Evolutionary conservation across 2,888 invertebrate genomes (phyloP), one percentile per base, ranked within the genome.

Genomic region (Drosophila barbarae): DNA sequence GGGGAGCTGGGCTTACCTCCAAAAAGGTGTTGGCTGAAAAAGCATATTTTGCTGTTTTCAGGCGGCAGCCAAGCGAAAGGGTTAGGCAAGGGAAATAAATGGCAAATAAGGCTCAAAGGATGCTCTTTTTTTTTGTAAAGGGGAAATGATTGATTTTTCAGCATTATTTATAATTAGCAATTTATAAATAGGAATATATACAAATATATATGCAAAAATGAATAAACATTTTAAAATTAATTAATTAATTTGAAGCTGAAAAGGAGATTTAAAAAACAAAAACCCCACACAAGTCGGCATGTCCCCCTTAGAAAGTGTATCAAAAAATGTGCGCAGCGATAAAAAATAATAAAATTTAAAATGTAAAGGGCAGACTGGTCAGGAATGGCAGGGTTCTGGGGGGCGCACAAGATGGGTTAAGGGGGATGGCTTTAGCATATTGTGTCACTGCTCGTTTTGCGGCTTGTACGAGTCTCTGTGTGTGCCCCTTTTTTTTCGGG

Each of bases 371-470:
- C 82, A 54, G 74, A 50, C 50, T 61, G 61, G 56, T 57, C 63
- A 44, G 42, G 9, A 44, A 30, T 34, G 54, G 32, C 18, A 26
- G 55, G 32, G 15, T 23, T 18, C 21, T n/a, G 38, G 39, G 46
- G 46, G n/a, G 21, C 13, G 1, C 2, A 23, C 21, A 38, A 18
- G 35, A 32, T n/a, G 36, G 30, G 26, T 38, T 38, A n/a, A 18
- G 2, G 39, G 28, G 51, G 21, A 36, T 47, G 21, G 47, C 38
- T 50, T 46, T 49, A 83, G 69, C 78, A 80, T 85, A 84, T 84
- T 85, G 85, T 77, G 68, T 60, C 68, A 74, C 67, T 72, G 75
- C 78, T 72, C 84, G 78, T 84, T 85, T 84, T 77, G 85, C 70
- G 78, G 84, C 70, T 64, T 66, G 75, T 46, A 60, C 46, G 46